Conservation (phyloP, 2,797 vertebrate species). For the Poecilia gillii region DNA sequence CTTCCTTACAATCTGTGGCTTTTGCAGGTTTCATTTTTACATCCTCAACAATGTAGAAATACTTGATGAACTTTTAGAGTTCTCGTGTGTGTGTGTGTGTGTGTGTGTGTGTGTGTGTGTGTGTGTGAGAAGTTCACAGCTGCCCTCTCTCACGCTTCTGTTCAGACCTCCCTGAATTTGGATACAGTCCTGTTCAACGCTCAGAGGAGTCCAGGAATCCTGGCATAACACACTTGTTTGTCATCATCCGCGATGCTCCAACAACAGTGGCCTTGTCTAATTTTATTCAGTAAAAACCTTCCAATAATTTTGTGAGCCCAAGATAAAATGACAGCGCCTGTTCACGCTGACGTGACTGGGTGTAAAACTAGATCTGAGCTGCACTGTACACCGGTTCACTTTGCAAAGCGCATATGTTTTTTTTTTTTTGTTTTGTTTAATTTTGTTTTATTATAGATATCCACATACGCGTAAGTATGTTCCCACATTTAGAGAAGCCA, state of each 20-base stretch:
- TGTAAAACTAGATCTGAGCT: background rate
- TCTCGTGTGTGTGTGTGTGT: background rate
- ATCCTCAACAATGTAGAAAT: background rate
- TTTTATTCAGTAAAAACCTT: background rate
- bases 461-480: background rate
- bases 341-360: background rate
- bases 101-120: slow-evolving; percentile 16
- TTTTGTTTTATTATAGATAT: background rate
- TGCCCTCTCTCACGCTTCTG: slow-evolving; percentile 55
- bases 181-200: slow-evolving; percentile 9
- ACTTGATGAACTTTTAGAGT: background rate
- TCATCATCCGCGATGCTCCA: slow-evolving; percentile 11
- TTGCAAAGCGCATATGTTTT: background rate
- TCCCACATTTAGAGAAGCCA: background rate
- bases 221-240: background rate
- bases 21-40: background rate
- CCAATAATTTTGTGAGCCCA: slow-evolving; percentile 23
- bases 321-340: background rate
- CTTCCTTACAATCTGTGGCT: background rate
- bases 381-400: background rate
- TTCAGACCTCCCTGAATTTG: slow-evolving; percentile 28
- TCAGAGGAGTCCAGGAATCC: slow-evolving; percentile 8
- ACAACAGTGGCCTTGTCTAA: slow-evolving; percentile 9
- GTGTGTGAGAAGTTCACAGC: slow-evolving; percentile 7
- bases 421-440: background rate